These are phyloP conservation scores for Lota lota DNA, from an alignment of 2,113 vertebrate species.

Conservation along the genomic window DNA sequence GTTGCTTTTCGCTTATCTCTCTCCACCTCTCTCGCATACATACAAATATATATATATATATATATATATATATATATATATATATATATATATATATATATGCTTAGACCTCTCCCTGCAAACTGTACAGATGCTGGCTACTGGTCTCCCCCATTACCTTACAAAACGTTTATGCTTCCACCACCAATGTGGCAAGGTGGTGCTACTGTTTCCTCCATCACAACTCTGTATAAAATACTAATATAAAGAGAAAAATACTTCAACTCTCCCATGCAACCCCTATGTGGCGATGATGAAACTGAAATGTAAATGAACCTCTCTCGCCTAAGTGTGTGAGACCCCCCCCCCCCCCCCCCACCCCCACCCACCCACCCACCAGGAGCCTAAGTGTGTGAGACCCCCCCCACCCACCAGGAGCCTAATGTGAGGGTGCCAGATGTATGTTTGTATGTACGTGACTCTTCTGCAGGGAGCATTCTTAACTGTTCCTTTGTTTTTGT, in stretches of 20 bases:
- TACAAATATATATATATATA: constrained; percentile 60
- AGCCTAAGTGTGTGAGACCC: constrained; percentile 22
- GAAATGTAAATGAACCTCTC: constrained; percentile 38
- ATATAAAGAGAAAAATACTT: constrained; percentile 16
- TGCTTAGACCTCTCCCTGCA: constrained; percentile 76
- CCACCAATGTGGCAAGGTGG: constrained; percentile 85
- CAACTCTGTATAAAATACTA: constrained; percentile 28
- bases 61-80: constrained; percentile 50
- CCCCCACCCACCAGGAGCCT: background rate
- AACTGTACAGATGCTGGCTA: constrained; percentile 84
- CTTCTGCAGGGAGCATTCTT: constrained; percentile 12
- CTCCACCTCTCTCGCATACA: constrained; percentile 71
- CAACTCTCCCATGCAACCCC: background rate
- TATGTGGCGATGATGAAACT: constrained; percentile 30
- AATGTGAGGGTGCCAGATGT: constrained; percentile 50
- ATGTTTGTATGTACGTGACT: constrained; percentile 45
- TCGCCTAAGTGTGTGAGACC: background rate
- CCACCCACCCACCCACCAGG: background rate
- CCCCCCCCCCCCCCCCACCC: background rate
- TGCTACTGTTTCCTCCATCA: constrained; percentile 50
- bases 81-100: constrained; percentile 20
- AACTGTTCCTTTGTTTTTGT: constrained; percentile 61
- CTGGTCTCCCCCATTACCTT: constrained; percentile 70
- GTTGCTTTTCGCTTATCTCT: constrained; percentile 90
- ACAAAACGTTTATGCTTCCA: constrained; percentile 70